These are phyloP conservation scores for Eucera pruinosa DNA, from an alignment of 2,888 invertebrate genomes.

Conservation along the genomic window DNA sequence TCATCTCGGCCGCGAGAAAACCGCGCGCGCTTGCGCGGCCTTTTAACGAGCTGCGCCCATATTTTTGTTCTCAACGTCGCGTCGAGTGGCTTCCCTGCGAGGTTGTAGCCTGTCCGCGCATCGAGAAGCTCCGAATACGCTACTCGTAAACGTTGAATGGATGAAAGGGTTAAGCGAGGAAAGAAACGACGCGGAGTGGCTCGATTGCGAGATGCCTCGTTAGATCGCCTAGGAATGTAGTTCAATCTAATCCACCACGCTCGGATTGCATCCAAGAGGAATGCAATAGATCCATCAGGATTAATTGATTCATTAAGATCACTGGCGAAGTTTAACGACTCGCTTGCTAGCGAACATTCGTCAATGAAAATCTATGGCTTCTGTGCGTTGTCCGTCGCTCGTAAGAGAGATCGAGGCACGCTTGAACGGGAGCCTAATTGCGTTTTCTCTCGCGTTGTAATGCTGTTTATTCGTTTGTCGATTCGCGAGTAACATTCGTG, in stretches of 20 bases:
- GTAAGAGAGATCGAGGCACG: too few species aligned
- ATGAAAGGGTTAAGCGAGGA: too few species aligned
- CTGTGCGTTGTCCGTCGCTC: too few species aligned
- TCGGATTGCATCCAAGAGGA: slow-evolving; percentile 37
- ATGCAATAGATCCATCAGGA: slow-evolving; percentile 57
- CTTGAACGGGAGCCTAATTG: too few species aligned
- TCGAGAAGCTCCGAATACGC: too few species aligned
- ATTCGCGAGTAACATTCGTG: too few species aligned
- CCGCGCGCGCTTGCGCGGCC: background rate
- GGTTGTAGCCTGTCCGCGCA: too few species aligned
- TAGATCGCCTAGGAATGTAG: slow-evolving; percentile 50
- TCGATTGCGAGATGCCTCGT: background rate
- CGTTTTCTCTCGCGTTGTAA: too few species aligned
- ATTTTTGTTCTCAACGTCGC: background rate
- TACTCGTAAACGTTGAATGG: too few species aligned
- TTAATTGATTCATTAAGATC: slow-evolving; percentile 67
- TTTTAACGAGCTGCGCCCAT: slow-evolving; percentile 12
- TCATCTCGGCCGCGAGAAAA: background rate
- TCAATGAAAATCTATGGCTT: slow-evolving; percentile 25
- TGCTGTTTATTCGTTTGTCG: too few species aligned
- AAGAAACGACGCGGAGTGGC: too few species aligned
- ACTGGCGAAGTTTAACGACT: slow-evolving; percentile 49
- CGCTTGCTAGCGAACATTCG: slow-evolving; percentile 16
- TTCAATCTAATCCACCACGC: slow-evolving; percentile 36
- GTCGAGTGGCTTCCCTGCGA: too few species aligned